These are phyloP conservation scores for Tenthredo amoena DNA, from an alignment of 2,888 invertebrate genomes.

Conservation along the genomic window DNA sequence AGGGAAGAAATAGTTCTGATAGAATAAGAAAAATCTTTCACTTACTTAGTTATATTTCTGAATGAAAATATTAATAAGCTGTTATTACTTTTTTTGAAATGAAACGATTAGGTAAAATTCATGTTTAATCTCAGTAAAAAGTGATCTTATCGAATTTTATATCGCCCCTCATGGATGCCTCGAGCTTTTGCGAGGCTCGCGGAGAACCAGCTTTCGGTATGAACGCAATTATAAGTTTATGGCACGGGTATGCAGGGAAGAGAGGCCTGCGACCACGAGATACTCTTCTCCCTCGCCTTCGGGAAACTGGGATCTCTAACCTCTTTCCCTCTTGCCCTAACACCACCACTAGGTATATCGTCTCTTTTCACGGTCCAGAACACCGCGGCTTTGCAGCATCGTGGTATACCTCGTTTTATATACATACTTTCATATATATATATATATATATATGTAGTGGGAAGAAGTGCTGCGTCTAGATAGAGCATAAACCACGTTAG, in stretches of 20 bases:
- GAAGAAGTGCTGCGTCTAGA: not conserved
- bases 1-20: not conserved
- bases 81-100: not conserved
- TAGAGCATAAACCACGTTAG: not conserved
- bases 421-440: not conserved
- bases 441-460: not conserved
- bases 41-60: not conserved
- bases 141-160: not conserved
- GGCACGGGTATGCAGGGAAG: not conserved
- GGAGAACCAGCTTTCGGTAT: constrained; percentile 8
- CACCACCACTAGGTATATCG: not conserved
- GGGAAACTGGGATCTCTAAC: not conserved
- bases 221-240: constrained; percentile 46
- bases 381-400: not conserved
- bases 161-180: not conserved
- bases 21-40: not conserved
- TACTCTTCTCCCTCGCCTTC: constrained; percentile 23
- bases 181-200: not conserved
- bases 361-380: not conserved
- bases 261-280: constrained; percentile 25
- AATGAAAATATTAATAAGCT: not conserved
- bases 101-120: not conserved
- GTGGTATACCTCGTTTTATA: not conserved
- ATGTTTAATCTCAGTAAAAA: not conserved
- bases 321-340: not conserved